These are phyloP conservation scores for Parnassius smintheus DNA, from an alignment of 2,888 invertebrate species.

Conservation along the genomic window DNA sequence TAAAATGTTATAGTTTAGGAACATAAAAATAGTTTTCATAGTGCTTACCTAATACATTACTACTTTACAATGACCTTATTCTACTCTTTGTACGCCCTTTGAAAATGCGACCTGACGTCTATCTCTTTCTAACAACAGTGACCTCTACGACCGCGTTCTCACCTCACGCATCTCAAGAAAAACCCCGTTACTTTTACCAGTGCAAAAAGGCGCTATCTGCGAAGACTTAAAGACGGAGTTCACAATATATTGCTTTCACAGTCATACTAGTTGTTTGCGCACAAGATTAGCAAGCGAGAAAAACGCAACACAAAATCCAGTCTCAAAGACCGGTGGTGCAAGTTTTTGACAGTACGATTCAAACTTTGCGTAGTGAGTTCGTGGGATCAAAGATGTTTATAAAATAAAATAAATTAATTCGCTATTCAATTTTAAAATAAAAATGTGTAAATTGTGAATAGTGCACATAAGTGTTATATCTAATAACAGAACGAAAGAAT, in stretches of 20 bases:
- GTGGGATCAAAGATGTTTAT: slow-evolving; percentile 51
- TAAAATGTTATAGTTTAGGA: too few species aligned
- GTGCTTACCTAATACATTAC: too few species aligned
- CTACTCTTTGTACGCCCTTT: slow-evolving; percentile 42
- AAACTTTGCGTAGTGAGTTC: slow-evolving; percentile 58
- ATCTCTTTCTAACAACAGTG: slow-evolving; percentile 52
- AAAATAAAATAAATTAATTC: slow-evolving; percentile 41
- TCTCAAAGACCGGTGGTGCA: slow-evolving; percentile 69
- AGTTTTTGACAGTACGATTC: slow-evolving; percentile 77
- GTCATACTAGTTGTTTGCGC: slow-evolving; percentile 32
- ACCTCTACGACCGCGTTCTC: slow-evolving; percentile 58
- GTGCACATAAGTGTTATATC: slow-evolving; percentile 30
- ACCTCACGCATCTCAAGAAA: slow-evolving; percentile 75
- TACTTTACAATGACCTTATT: slow-evolving; percentile 40
- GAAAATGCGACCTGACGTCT: slow-evolving; percentile 57
- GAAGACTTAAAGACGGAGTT: slow-evolving; percentile 36
- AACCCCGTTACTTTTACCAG: slow-evolving; percentile 80
- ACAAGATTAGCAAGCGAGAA: slow-evolving; percentile 37
- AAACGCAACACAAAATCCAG: slow-evolving; percentile 49
- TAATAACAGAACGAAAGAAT: slow-evolving; percentile 27
- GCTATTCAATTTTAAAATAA: slow-evolving; percentile 32
- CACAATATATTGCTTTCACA: slow-evolving; percentile 39
- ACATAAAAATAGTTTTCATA: too few species aligned
- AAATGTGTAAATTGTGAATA: slow-evolving; percentile 32
- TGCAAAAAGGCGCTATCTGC: slow-evolving; percentile 79